Conservation (phyloP, 2,113 vertebrate genomes). For the Tenebrosternarchus preto region DNA sequence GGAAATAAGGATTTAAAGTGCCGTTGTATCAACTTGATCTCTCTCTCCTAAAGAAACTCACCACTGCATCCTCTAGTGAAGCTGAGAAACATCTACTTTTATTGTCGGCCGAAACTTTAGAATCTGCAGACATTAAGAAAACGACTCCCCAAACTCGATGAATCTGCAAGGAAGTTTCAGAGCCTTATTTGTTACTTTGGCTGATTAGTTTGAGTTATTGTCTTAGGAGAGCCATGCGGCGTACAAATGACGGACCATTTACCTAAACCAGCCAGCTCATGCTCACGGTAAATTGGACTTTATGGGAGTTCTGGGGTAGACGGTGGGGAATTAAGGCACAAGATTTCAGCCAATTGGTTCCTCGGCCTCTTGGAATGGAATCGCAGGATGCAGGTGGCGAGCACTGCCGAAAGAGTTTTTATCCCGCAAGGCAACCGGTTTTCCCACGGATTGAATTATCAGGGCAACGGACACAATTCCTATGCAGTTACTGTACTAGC, state of each 20-base stretch:
- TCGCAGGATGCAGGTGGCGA: background rate
- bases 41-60: too few species aligned
- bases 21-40: too few species aligned
- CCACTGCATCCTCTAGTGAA: background rate
- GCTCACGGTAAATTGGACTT: constrained; percentile 29
- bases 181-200: background rate
- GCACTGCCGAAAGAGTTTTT: background rate
- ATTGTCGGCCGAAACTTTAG: background rate
- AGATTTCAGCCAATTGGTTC: constrained; percentile 62
- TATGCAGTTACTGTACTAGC: background rate
- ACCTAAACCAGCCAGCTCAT: constrained; percentile 41
- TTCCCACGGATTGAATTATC: background rate
- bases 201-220: constrained; percentile 9
- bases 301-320: constrained; percentile 25
- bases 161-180: background rate
- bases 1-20: background rate
- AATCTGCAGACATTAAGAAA: background rate
- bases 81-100: background rate
- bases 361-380: constrained; percentile 38
- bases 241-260: constrained; percentile 15
- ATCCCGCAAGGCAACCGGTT: background rate
- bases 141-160: background rate
- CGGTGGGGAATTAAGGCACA: too few species aligned
- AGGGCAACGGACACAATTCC: background rate
- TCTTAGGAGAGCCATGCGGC: background rate